Evolutionary conservation across 2,113 vertebrate species (phyloP).

Genomic region (Solenodon paradoxus): DNA sequence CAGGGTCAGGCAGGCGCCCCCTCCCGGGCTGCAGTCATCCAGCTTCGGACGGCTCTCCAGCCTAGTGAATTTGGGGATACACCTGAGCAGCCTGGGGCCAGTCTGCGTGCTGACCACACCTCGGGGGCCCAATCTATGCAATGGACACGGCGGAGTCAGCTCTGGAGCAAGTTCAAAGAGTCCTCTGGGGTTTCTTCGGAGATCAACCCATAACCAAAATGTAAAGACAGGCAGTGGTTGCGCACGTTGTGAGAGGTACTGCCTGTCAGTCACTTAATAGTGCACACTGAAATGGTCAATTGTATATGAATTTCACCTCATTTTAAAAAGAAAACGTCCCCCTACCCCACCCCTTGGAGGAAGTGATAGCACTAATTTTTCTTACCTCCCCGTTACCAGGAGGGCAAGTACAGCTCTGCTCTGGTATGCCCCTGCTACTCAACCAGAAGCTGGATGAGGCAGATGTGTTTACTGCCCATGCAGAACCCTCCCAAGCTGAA

Average conservation of each 20-base stretch:
- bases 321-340: background rate
- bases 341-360: background rate
- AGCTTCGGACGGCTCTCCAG: background rate
- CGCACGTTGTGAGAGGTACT: too few relatives aligned
- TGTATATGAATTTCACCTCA: background rate
- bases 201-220: background rate
- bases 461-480: background rate
- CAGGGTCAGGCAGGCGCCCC: background rate
- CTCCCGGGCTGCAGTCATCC: background rate
- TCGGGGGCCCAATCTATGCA: background rate
- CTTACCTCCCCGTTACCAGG: background rate
- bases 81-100: background rate
- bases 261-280: too few relatives aligned
- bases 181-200: background rate
- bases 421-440: background rate
- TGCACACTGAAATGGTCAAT: background rate
- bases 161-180: background rate
- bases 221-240: too few relatives aligned
- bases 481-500: background rate
- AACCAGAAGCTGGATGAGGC: background rate
- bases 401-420: background rate
- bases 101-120: background rate
- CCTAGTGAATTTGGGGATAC: background rate
- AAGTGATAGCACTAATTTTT: background rate
- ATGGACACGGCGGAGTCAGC: background rate